Percentiles rank a stretch among this genome's conserved stretches.
phyloP scores from a whole-genome alignment of 1,140 invertebrate genomes.

The Plodia interpunctella region DNA sequence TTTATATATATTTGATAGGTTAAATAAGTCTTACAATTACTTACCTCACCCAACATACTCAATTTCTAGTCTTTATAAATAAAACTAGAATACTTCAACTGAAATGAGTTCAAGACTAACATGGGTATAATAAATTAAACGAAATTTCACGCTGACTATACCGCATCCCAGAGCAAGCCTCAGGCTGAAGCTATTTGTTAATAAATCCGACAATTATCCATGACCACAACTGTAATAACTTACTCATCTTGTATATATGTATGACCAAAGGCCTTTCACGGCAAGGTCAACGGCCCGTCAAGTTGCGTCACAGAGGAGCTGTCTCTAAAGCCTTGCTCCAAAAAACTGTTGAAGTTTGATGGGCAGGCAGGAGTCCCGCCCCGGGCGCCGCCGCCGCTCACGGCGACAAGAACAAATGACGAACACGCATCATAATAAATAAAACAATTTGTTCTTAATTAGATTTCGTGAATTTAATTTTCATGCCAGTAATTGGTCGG shows the following conservation, averaged over 20 bases:
- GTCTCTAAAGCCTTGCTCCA: conserved; percentile 35
- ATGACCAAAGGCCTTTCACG: not conserved
- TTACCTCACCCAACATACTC: too few species aligned
- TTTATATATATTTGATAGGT: too few species aligned
- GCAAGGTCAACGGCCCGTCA: conserved; percentile 21
- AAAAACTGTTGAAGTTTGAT: conserved; percentile 50
- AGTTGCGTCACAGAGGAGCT: conserved; percentile 34
- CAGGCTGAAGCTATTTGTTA: conserved; percentile 3
- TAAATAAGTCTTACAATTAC: too few species aligned
- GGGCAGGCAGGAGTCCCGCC: conserved; percentile 46
- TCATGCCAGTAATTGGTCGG: conserved; percentile 76
- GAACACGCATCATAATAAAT: conserved; percentile 75
- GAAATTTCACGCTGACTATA: not conserved
- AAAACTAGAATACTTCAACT: too few species aligned
- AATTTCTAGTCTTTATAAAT: too few species aligned
- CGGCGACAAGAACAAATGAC: conserved; percentile 72
- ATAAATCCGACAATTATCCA: conserved; percentile 6
- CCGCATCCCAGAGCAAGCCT: not conserved
- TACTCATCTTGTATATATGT: not conserved
- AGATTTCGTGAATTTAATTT: conserved; percentile 78
- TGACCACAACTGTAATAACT: conserved; percentile 5
- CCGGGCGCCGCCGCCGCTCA: conserved; percentile 39
- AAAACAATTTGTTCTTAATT: conserved; percentile 78
- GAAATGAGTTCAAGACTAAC: not conserved
- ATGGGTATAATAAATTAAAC: not conserved